A percentile compares a stretch with the other conserved stretches of the same genome.
Evolutionary conservation across 2,797 vertebrate species (phyloP).

Genomic region (Calcarius lapponicus): DNA sequence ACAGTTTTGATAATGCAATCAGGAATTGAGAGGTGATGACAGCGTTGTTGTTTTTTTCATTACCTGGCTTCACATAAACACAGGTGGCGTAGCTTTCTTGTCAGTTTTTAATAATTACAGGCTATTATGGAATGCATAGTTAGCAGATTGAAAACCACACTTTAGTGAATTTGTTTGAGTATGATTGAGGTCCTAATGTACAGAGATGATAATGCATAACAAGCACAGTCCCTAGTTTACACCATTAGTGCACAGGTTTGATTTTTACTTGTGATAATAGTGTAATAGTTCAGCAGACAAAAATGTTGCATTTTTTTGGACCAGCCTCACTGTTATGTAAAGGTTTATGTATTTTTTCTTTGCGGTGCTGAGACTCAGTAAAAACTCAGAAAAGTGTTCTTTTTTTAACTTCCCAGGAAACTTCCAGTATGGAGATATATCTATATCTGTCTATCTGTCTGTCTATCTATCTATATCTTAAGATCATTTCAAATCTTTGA

Average conservation of each 20-base stretch:
- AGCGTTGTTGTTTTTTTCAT: conserved; percentile 92
- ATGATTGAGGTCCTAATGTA: conserved; percentile 86
- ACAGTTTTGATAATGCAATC: conserved; percentile 99
- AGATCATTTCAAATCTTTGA: background rate
- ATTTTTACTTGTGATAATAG: conserved; percentile 71
- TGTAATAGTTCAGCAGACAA: conserved; percentile 62
- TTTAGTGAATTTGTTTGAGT: conserved; percentile 85
- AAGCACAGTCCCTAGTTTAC: conserved; percentile 75
- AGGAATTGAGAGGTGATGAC: conserved; percentile 92
- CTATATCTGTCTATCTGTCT: background rate
- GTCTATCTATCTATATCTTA: background rate
- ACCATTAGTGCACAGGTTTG: conserved; percentile 65
- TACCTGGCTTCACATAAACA: conserved; percentile 88
- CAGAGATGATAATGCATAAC: conserved; percentile 81
- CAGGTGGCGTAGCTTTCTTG: conserved; percentile 87
- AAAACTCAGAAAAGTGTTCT: background rate
- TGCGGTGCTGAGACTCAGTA: background rate
- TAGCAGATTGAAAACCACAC: conserved; percentile 86
- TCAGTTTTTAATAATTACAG: conserved; percentile 90
- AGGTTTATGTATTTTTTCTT: background rate
- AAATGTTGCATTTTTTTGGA: background rate
- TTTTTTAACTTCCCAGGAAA: background rate
- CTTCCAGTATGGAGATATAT: background rate
- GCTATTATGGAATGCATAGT: conserved; percentile 87
- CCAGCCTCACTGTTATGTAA: background rate